Conservation (phyloP, 2,797 vertebrate species). For the Lateolabrax maculatus region DNA sequence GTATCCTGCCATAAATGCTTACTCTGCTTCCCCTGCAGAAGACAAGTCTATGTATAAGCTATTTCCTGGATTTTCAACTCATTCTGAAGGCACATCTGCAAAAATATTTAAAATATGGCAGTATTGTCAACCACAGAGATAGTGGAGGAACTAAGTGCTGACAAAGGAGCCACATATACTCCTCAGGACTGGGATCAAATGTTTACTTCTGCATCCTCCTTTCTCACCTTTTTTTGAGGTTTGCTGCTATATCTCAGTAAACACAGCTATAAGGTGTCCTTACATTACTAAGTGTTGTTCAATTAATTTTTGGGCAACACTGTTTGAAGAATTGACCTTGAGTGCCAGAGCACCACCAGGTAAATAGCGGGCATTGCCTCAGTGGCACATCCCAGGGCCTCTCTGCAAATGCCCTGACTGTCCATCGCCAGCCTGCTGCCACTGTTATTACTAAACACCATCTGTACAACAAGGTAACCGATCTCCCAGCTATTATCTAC, state of each 20-base stretch:
- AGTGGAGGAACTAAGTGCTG: slow-evolving; percentile 1
- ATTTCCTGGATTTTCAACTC: slow-evolving; percentile 18
- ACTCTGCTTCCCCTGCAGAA: slow-evolving; percentile 33
- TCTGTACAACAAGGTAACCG: slow-evolving; percentile 78
- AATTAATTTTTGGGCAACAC: slow-evolving; percentile 7
- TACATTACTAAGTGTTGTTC: background rate
- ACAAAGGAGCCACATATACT: slow-evolving; percentile 1
- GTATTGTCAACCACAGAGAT: slow-evolving; percentile 8
- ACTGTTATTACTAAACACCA: slow-evolving; percentile 73
- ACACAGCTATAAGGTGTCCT: background rate
- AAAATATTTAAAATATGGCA: slow-evolving; percentile 23
- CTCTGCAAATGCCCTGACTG: slow-evolving; percentile 48
- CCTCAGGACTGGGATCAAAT: slow-evolving; percentile 16
- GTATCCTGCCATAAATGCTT: slow-evolving; percentile 24
- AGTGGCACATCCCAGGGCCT: slow-evolving; percentile 46
- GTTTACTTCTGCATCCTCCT: slow-evolving; percentile 2
- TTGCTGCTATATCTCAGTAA: background rate
- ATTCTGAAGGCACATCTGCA: slow-evolving; percentile 22
- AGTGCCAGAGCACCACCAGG: slow-evolving; percentile 41
- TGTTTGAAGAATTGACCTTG: slow-evolving; percentile 16
- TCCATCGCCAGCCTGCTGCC: slow-evolving; percentile 70
- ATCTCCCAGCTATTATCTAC: slow-evolving; percentile 74
- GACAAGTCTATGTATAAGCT: slow-evolving; percentile 27
- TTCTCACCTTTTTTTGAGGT: too few relatives aligned
- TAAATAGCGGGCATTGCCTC: slow-evolving; percentile 55